Percentiles rank a stretch among this genome's conserved stretches.
Conservation (phyloP, 2,797 vertebrate species). For the Lateolabrax maculatus region DNA sequence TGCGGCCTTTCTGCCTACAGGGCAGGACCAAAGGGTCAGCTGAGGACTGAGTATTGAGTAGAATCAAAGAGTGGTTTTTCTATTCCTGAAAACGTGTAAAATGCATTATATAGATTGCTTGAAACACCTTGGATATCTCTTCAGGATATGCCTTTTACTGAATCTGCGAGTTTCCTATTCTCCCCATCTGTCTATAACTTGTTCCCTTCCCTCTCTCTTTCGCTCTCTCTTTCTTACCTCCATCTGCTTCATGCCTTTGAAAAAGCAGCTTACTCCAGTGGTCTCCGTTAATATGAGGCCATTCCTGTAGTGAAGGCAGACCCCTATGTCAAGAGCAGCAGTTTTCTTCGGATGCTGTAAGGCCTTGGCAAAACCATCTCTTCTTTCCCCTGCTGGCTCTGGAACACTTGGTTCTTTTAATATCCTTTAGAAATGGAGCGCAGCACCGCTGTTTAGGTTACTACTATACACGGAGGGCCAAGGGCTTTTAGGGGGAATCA, state of each 20-base stretch:
- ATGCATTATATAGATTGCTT: conserved; percentile 50
- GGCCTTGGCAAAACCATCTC: conserved; percentile 43
- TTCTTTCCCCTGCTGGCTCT: conserved; percentile 45
- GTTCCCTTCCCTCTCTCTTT: conserved; percentile 15
- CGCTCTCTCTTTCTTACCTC: conserved; percentile 17
- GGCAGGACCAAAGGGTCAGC: conserved; percentile 50
- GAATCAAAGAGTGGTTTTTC: conserved; percentile 60
- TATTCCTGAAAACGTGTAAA: conserved; percentile 54
- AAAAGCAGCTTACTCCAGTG: conserved; percentile 35
- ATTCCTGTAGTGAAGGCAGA: conserved; percentile 48
- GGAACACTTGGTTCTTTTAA: conserved; percentile 61
- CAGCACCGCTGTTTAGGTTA: conserved; percentile 55
- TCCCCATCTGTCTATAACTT: conserved; percentile 39
- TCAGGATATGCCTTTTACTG: conserved; percentile 48
- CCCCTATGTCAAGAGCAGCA: conserved; percentile 56
- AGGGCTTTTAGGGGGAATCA: conserved; percentile 55
- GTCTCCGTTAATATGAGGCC: conserved; percentile 45
- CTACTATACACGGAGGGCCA: conserved; percentile 26
- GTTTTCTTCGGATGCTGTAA: conserved; percentile 40
- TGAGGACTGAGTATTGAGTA: conserved; percentile 43
- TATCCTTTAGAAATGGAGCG: conserved; percentile 45
- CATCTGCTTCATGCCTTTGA: conserved; percentile 47
- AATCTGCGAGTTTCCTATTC: conserved; percentile 36
- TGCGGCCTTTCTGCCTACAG: conserved; percentile 47
- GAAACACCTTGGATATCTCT: conserved; percentile 52